A percentile compares a stretch with the other conserved stretches of the same genome.
These are phyloP conservation scores for Varecia variegata DNA, from an alignment of 2,797 vertebrate species.

Conservation along the genomic window DNA sequence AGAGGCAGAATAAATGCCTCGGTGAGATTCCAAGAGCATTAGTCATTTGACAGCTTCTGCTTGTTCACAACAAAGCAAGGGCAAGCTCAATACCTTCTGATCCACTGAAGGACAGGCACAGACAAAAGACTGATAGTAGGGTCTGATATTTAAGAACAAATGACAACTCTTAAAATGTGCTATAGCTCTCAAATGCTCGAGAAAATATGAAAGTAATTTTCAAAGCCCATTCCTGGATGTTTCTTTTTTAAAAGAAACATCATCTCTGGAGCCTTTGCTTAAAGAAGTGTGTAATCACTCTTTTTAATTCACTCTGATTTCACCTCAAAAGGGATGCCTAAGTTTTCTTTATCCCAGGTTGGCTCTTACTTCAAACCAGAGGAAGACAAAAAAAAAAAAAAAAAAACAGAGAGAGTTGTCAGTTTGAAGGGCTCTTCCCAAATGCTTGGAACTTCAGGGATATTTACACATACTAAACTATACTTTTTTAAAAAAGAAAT, in stretches of 20 bases:
- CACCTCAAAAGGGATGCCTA: conserved; percentile 62
- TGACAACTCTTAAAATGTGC: conserved; percentile 46
- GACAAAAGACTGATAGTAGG: conserved; percentile 67
- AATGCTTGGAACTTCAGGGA: conserved; percentile 16
- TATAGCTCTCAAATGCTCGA: conserved; percentile 54
- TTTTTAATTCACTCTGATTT: conserved; percentile 79
- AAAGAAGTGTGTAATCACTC: conserved; percentile 69
- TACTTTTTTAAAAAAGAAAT: conserved; percentile 43
- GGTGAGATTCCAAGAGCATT: conserved; percentile 66
- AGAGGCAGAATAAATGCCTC: conserved; percentile 68
- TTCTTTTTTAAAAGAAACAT: conserved; percentile 67
- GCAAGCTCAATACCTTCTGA: conserved; percentile 57
- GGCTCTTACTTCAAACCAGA: conserved; percentile 66
- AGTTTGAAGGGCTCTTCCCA: conserved; percentile 59
- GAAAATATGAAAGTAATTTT: conserved; percentile 73
- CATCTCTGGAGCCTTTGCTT: conserved; percentile 72
- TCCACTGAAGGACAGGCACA: background rate
- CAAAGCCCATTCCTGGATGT: conserved; percentile 59
- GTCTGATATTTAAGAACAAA: conserved; percentile 69
- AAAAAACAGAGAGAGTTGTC: background rate
- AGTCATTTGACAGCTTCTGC: conserved; percentile 70
- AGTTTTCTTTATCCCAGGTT: conserved; percentile 56
- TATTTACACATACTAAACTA: conserved; percentile 35
- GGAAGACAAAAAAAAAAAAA: conserved; percentile 34
- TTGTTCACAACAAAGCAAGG: conserved; percentile 63